phyloP scores from a whole-genome alignment of 2,797 vertebrate genomes.

The Chromobotia macracanthus region DNA sequence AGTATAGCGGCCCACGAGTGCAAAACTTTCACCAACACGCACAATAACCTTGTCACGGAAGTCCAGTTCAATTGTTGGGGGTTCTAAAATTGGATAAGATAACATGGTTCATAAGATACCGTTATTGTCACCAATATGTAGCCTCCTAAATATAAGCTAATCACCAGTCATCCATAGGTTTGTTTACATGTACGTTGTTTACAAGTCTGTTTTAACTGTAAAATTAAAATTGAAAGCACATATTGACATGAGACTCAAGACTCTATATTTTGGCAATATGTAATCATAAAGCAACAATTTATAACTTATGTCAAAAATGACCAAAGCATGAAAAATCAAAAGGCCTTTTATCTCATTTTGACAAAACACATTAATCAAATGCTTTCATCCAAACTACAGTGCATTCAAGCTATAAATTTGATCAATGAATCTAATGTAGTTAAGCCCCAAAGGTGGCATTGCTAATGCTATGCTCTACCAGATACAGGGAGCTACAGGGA shows the following conservation, averaged over 20 bases:
- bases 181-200: neutral
- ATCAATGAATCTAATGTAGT: too few species aligned
- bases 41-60: slow-evolving; percentile 93
- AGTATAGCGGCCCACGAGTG: slow-evolving; percentile 89
- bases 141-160: too few species aligned
- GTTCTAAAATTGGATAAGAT: slow-evolving; percentile 77
- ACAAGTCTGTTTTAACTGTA: neutral
- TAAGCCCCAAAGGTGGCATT: too few species aligned
- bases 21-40: slow-evolving; percentile 91
- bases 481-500: too few species aligned
- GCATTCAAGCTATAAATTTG: too few species aligned
- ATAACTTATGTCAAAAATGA: neutral
- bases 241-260: neutral
- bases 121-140: slow-evolving; percentile 3
- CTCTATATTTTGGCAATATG: slow-evolving; percentile 30
- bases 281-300: neutral
- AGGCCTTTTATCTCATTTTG: too few species aligned
- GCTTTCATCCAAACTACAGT: too few species aligned
- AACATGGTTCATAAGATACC: slow-evolving; percentile 1
- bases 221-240: neutral
- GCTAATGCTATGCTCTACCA: too few species aligned
- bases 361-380: too few species aligned
- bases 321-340: neutral
- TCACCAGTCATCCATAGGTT: neutral
- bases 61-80: slow-evolving; percentile 93